Base-by-base conservation (phyloP, 2,113 vertebrate genomes). In the Microtus ochrogaster region DNA sequence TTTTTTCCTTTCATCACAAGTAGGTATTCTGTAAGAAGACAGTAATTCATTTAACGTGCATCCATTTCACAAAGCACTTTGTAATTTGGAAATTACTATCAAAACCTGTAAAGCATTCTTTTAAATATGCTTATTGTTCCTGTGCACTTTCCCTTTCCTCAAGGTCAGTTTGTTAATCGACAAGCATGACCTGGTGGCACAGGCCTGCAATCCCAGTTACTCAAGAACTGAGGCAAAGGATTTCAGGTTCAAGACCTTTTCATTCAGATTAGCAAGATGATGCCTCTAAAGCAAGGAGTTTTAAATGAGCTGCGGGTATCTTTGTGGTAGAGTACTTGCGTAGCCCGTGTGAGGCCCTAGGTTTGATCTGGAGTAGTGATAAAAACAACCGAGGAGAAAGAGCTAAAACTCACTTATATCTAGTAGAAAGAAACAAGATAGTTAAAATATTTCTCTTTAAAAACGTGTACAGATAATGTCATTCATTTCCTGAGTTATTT, bases 21-120 rank as follows among this genome's bases (percentile, higher is more conserved):
- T 41, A 91, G 39, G 73, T 47, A 90, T 74, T 91, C 63, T 70
- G 3, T 28, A 89, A 89, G 74, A 77, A 92, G 52, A n/a, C 39
- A 70, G 3, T 65, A 90, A 86, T 95, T 88, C 72, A 84, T 72
- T 44, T 93, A 70, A 83, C 11, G 52, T 81, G 24, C 0, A 89
- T n/a, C 5, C 5, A 81, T 90, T 89, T 87, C 74, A 95, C 70
- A 89, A 91, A 94, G 41, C 89, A 78, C 76, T 70, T 96, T 93
- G 55, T 70, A 92, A 82, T 3, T 89, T 93, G 79, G 52, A 92
- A 92, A 84, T 72, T 87, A n/a, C 26, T 82, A 63, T 73, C 52
- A 93, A 92, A 96, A 33, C 10, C 26, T 87, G 8, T 41, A 55
- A 33, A 88, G 17, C 21, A 83, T 70, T 58, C 49, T 82, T 81